phyloP scores from a whole-genome alignment of 2,113 vertebrate species.

The Pachycephala philippinensis region DNA sequence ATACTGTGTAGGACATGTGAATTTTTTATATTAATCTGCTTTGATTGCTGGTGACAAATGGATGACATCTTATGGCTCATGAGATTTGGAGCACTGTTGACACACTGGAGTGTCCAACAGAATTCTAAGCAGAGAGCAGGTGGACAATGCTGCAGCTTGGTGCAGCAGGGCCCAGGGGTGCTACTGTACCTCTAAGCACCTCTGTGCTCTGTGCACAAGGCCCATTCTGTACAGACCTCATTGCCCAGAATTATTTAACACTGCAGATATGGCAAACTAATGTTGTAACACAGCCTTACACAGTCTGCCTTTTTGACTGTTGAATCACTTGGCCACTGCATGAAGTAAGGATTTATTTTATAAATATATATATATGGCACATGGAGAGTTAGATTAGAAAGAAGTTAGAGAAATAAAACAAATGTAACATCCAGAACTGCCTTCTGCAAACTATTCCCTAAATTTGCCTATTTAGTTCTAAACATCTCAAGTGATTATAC shows the following conservation, averaged over 20 bases:
- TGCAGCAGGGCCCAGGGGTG: neutral
- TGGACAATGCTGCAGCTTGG: neutral
- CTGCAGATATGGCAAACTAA: neutral
- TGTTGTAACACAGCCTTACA: neutral
- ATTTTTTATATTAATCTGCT: neutral
- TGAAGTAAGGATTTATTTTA: neutral
- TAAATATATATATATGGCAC: neutral
- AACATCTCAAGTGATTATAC: conserved; percentile 1
- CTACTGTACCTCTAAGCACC: neutral
- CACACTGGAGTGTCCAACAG: neutral
- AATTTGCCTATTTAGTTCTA: neutral
- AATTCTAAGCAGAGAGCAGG: neutral
- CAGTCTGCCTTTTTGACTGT: neutral
- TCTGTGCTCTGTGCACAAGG: neutral
- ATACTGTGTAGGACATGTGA: neutral
- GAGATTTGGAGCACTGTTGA: neutral
- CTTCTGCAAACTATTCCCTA: neutral
- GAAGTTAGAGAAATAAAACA: neutral
- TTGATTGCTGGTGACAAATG: neutral
- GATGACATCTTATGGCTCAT: neutral
- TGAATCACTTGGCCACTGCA: neutral
- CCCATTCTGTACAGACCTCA: neutral
- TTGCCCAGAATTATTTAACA: neutral
- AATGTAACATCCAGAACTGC: neutral
- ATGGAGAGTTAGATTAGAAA: neutral